These are phyloP conservation scores for Ylistrum balloti DNA, from an alignment of 1,140 invertebrate species.

Conservation along the genomic window DNA sequence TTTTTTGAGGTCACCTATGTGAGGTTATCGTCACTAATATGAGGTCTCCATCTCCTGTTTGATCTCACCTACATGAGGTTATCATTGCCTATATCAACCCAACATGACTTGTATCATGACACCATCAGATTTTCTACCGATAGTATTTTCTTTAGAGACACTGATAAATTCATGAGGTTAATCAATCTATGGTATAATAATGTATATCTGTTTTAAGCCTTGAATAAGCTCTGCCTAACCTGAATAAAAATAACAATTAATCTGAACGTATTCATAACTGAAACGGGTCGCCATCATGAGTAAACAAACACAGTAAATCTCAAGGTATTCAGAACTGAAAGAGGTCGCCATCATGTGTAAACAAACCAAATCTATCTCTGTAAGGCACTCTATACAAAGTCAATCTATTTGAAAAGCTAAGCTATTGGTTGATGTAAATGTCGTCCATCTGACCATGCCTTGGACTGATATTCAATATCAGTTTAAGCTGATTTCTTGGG, in stretches of 20 bases:
- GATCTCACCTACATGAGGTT: too few relatives aligned
- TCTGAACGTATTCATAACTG: background rate
- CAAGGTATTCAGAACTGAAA: background rate
- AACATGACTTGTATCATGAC: too few relatives aligned
- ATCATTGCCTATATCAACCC: too few relatives aligned
- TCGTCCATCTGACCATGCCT: background rate
- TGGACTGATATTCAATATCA: background rate
- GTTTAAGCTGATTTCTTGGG: background rate
- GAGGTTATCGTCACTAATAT: too few relatives aligned
- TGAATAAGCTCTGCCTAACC: background rate
- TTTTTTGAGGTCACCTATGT: too few relatives aligned
- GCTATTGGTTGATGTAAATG: background rate
- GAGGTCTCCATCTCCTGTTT: too few relatives aligned
- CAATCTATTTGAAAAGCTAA: background rate
- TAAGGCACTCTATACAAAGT: slow-evolving; percentile 4
- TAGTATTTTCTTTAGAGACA: too few relatives aligned
- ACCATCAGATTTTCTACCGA: too few relatives aligned
- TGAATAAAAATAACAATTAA: background rate
- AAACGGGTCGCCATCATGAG: background rate
- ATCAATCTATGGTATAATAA: background rate
- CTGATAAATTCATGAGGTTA: too few relatives aligned
- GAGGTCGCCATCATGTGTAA: background rate
- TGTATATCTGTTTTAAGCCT: background rate
- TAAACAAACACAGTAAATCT: background rate
- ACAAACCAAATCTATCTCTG: background rate